These are phyloP conservation scores for Lagopus muta DNA, from an alignment of 2,113 vertebrate genomes.

Conservation along the genomic window DNA sequence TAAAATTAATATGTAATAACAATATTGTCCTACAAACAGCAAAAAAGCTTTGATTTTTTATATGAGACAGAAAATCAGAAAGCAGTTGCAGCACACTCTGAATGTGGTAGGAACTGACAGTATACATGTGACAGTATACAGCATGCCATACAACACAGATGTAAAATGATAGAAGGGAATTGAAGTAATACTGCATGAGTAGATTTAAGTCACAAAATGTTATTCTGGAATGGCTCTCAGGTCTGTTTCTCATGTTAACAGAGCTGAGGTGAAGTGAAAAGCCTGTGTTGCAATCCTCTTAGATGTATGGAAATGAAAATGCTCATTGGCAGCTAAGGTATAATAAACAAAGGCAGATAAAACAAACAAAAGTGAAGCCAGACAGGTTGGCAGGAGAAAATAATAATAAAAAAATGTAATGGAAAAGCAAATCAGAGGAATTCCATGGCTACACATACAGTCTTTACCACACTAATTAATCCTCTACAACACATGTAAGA, in stretches of 20 bases:
- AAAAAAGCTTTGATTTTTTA: not conserved
- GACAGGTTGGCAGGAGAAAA: slow-evolving; percentile 26
- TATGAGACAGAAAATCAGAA: slow-evolving; percentile 1
- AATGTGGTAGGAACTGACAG: not conserved
- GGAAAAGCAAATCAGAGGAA: slow-evolving; percentile 8
- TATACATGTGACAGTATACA: not conserved
- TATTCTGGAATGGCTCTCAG: not conserved
- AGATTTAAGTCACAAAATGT: not conserved
- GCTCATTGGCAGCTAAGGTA: not conserved
- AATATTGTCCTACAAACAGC: not conserved
- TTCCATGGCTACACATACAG: not conserved
- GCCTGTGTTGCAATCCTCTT: not conserved
- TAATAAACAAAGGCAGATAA: slow-evolving; percentile 1
- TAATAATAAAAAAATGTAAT: not conserved
- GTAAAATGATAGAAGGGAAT: not conserved
- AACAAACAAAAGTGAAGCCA: slow-evolving; percentile 22
- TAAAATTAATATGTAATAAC: not conserved
- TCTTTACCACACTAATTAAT: not conserved
- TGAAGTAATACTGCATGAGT: not conserved
- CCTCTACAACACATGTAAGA: not conserved
- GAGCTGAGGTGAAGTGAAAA: not conserved
- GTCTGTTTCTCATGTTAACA: not conserved
- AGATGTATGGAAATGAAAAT: not conserved
- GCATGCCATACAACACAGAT: not conserved
- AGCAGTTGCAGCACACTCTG: not conserved